These are phyloP conservation scores for Bombus superbus DNA, from an alignment of 1,140 invertebrate genomes.

Conservation along the genomic window DNA sequence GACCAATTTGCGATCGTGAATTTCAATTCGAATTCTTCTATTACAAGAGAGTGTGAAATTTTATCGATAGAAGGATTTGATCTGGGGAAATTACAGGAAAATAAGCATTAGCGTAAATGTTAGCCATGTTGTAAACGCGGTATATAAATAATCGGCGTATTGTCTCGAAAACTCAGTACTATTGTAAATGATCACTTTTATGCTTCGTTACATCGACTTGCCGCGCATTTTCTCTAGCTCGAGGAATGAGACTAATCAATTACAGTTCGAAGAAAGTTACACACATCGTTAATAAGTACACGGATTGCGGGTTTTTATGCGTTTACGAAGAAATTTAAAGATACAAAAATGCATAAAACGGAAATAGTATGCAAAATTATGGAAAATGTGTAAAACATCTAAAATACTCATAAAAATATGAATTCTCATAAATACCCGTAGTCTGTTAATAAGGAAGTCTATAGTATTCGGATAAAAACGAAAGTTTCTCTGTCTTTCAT, in stretches of 20 bases:
- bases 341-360: background rate
- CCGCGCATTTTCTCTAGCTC: background rate
- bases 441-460: background rate
- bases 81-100: constrained; percentile 11
- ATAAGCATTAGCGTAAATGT: constrained; percentile 39
- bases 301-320: background rate
- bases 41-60: background rate
- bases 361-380: too few species aligned
- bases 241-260: constrained; percentile 12
- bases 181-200: constrained; percentile 28
- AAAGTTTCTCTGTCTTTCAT: constrained; percentile 6
- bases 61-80: background rate
- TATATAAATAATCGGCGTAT: constrained; percentile 50
- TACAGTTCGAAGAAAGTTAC: background rate
- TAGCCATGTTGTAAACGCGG: constrained; percentile 38
- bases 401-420: background rate
- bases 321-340: background rate
- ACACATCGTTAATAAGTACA: background rate
- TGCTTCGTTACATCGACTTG: background rate
- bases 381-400: background rate
- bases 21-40: too few species aligned
- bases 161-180: constrained; percentile 30
- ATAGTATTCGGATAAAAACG: background rate
- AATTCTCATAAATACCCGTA: background rate
- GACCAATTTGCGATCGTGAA: background rate